phyloP scores from a whole-genome alignment of 1,140 invertebrate species.

The Cardiocondyla obscurior region DNA sequence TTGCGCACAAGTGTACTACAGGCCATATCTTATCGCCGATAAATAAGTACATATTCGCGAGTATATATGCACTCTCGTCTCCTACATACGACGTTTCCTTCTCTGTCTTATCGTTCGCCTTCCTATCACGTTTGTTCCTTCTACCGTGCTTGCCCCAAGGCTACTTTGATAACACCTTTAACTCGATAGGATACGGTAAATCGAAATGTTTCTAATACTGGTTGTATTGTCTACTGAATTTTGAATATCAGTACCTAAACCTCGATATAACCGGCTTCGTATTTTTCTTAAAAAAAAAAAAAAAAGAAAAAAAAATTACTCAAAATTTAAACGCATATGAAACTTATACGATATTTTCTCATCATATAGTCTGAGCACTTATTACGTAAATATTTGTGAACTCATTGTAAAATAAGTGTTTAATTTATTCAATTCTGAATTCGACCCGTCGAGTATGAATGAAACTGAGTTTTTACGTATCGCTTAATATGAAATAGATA shows the following conservation, averaged over 20 bases:
- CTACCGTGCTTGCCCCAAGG: conserved; percentile 45
- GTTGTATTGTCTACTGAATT: neutral
- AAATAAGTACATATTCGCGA: conserved; percentile 63
- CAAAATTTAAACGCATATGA: neutral
- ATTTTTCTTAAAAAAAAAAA: neutral
- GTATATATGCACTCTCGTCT: conserved; percentile 41
- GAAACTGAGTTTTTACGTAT: neutral
- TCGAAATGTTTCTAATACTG: neutral
- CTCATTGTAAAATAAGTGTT: neutral
- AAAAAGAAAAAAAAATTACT: neutral
- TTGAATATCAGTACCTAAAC: neutral
- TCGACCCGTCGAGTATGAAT: neutral
- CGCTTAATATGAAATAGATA: neutral
- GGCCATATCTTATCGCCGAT: conserved; percentile 69
- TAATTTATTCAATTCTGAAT: neutral
- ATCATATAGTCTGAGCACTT: neutral
- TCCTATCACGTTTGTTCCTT: conserved; percentile 22
- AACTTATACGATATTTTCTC: neutral
- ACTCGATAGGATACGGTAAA: conserved; percentile 25
- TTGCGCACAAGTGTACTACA: conserved; percentile 22
- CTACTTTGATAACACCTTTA: conserved; percentile 64
- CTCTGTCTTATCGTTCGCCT: conserved; percentile 28
- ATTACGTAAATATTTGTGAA: neutral
- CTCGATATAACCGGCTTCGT: neutral
- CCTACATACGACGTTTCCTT: conserved; percentile 32